Evolutionary conservation across 30 jellyfish, hydroid and myxozoan genomes (phyloP).

Genomic region (Hydra vulgaris): DNA sequence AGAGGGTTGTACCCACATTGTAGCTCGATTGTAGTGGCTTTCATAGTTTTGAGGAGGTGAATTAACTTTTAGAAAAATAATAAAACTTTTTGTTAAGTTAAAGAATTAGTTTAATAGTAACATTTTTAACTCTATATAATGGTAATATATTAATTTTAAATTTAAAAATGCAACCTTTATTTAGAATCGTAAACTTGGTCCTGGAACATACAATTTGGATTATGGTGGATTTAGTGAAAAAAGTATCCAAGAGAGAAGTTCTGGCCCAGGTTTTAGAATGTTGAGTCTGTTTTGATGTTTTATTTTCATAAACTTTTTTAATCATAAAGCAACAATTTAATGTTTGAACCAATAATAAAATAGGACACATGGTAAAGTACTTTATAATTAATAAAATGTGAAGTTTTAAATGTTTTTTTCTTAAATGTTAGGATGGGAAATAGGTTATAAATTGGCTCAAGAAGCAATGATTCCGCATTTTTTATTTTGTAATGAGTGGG

Average conservation of each 20-base stretch:
- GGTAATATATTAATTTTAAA: too few species aligned
- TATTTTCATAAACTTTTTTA: neutral
- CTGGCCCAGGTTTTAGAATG: conserved; percentile 78
- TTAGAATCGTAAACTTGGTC: conserved; percentile 92
- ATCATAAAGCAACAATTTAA: neutral
- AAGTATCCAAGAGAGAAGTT: conserved; percentile 55
- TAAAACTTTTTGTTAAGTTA: too few species aligned
- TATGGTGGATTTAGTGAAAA: conserved; percentile 70
- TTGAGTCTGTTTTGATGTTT: neutral
- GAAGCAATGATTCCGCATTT: conserved; percentile 89
- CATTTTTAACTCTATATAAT: too few species aligned
- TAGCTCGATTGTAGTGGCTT: too few species aligned
- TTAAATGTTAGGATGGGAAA: conserved; percentile 74
- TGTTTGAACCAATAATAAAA: too few species aligned
- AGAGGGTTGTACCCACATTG: too few species aligned
- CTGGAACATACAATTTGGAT: conserved; percentile 83
- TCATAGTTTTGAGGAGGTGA: too few species aligned
- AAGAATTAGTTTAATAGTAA: too few species aligned
- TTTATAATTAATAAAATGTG: neutral
- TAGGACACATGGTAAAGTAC: too few species aligned
- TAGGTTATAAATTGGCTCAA: conserved; percentile 74
- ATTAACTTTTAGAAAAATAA: too few species aligned
- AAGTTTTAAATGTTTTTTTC: neutral
- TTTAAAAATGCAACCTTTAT: neutral
- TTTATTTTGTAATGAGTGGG: conserved; percentile 95